phyloP scores from a whole-genome alignment of 1,140 invertebrate genomes.

The Drosophila sturtevanti region DNA sequence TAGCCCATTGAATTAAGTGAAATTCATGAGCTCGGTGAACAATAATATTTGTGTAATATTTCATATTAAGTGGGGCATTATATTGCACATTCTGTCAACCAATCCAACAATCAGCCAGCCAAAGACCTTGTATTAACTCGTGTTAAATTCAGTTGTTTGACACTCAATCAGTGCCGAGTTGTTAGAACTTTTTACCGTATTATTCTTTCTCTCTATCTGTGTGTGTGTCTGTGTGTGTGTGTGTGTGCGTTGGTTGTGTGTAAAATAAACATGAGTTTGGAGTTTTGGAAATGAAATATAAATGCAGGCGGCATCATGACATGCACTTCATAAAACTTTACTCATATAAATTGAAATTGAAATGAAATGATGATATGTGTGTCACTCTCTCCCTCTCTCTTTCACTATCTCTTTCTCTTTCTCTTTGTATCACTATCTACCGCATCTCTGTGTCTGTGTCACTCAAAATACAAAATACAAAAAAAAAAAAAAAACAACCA shows the following conservation, averaged over 20 bases:
- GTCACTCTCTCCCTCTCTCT: conserved; percentile 3
- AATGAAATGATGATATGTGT: conserved; percentile 65
- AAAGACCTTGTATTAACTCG: conserved; percentile 1
- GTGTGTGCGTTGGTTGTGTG: conserved; percentile 25
- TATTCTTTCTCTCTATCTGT: conserved; percentile 59
- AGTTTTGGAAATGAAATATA: conserved; percentile 76
- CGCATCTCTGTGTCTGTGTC: conserved; percentile 4
- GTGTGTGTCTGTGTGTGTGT: conserved; percentile 53
- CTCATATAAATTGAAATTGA: conserved; percentile 80
- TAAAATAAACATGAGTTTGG: conserved; percentile 75
- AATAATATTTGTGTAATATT: background rate
- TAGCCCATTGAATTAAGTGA: background rate
- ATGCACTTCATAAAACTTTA: conserved; percentile 78
- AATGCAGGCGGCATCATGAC: conserved; percentile 60
- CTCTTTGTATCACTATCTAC: background rate
- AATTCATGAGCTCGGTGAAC: background rate
- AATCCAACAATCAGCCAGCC: background rate
- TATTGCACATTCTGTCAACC: background rate
- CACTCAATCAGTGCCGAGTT: conserved; percentile 72
- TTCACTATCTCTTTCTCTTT: background rate
- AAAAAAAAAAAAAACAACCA: no score
- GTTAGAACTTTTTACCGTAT: conserved; percentile 68
- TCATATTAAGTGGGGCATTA: background rate
- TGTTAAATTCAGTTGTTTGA: conserved; percentile 50
- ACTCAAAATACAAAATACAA: background rate